A percentile compares a stretch with the other conserved stretches of the same genome.
phyloP scores from a whole-genome alignment of 2,888 invertebrate species.

The Eupithecia centaureata region DNA sequence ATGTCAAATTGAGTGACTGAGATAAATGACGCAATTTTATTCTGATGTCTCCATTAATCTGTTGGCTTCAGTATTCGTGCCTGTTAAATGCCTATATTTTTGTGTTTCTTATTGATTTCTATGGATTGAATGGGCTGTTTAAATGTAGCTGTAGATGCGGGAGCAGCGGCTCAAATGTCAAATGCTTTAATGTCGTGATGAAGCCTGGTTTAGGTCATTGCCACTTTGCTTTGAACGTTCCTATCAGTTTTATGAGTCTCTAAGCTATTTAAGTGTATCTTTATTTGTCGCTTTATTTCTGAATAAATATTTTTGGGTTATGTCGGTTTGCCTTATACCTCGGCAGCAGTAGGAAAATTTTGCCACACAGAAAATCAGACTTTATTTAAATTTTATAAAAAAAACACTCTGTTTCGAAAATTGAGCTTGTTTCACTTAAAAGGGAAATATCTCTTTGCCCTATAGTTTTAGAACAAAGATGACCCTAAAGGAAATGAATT shows the following conservation, averaged over 20 bases:
- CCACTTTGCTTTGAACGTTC: slow-evolving; percentile 37
- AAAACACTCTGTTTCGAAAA: too few species aligned
- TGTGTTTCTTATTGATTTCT: background rate
- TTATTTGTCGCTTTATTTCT: background rate
- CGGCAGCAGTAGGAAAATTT: background rate
- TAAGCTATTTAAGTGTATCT: slow-evolving; percentile 13
- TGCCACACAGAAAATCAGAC: too few species aligned
- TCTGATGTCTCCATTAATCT: background rate
- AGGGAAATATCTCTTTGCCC: too few species aligned
- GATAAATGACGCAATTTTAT: background rate
- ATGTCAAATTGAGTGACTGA: background rate
- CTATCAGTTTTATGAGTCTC: slow-evolving; percentile 20
- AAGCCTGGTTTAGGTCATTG: slow-evolving; percentile 38
- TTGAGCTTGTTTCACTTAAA: too few species aligned
- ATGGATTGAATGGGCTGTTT: slow-evolving; percentile 17
- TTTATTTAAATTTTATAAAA: too few species aligned
- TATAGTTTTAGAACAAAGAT: too few species aligned
- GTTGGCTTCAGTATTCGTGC: background rate
- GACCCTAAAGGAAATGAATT: too few species aligned
- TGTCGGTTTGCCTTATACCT: background rate
- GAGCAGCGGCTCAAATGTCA: slow-evolving; percentile 47
- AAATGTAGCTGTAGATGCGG: slow-evolving; percentile 25
- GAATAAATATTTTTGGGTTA: background rate
- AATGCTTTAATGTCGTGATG: slow-evolving; percentile 46
- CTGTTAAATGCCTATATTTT: background rate